Evolutionary conservation across 2,888 invertebrate genomes (phyloP).

Genomic region (Tipula unca): DNA sequence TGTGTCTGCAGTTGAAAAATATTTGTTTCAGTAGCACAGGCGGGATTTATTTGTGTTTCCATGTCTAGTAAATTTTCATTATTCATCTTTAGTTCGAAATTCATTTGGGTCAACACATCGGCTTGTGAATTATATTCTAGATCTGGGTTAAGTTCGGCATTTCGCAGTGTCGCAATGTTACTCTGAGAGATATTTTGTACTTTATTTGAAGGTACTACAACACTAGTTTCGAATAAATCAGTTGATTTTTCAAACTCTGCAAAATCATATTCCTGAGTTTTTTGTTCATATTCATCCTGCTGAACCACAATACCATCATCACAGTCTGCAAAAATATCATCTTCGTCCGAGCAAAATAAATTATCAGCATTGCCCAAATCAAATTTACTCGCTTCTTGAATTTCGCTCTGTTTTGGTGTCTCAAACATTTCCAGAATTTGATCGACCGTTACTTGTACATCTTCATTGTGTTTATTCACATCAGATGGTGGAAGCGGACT

Average conservation of each 20-base stretch:
- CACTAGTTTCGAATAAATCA: neutral
- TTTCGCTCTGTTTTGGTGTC: neutral
- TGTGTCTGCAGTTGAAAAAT: neutral
- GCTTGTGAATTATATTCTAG: neutral
- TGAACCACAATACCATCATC: neutral
- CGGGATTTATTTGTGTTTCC: neutral
- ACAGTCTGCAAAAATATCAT: conserved; percentile 20
- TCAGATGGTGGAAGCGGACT: neutral
- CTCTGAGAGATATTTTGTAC: neutral
- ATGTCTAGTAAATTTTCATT: neutral
- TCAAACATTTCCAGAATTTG: neutral
- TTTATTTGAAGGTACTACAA: neutral
- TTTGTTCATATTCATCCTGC: neutral
- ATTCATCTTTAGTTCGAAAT: neutral
- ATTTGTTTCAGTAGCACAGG: neutral
- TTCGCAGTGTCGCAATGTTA: neutral
- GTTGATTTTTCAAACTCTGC: neutral
- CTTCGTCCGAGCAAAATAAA: conserved; percentile 21
- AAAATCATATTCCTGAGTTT: neutral
- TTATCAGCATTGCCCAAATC: conserved; percentile 20
- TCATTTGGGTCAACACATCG: neutral
- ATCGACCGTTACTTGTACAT: neutral
- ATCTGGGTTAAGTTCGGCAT: neutral
- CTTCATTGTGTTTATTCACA: neutral
- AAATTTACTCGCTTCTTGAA: neutral